Base-by-base conservation (phyloP, 2,888 invertebrate genomes). In the Chydorus sphaericus region DNA sequence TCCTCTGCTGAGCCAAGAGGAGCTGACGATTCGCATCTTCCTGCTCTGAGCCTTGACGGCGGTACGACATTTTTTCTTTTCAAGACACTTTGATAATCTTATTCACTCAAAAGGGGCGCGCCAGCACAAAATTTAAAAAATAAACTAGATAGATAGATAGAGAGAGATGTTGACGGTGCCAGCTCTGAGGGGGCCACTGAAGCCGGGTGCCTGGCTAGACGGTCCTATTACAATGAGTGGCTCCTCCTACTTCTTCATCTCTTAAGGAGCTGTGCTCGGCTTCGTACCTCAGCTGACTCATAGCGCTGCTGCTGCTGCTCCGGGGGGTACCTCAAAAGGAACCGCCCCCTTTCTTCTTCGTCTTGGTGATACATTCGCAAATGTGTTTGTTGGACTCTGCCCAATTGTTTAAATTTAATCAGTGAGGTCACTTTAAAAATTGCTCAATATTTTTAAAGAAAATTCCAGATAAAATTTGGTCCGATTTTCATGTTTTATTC, bases 1-100 rank as follows among this genome's bases (percentile, higher is more conserved):
- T 57, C 48, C 57, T 29, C 54, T 57, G 57, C 54, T 57, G 57
- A 28, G 48, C 23, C 57, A 57, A 44, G 48, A 57, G 30, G 23
- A 36, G 30, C 31, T 55, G 55, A 30, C n/a, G n/a, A n/a, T n/a
- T n/a, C n/a, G 23, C 31, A 18, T 54, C 38, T 23, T 54, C 38
- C 54, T 33, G 26, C n/a, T n/a, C n/a, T n/a, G n/a, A n/a, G n/a
- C n/a, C n/a, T n/a, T n/a, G n/a, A n/a, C n/a, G n/a, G n/a, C n/a
- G n/a, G n/a, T n/a, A n/a, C n/a, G n/a, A n/a, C n/a, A n/a, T n/a
- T n/a, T n/a, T n/a, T n/a, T n/a, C n/a, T n/a, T n/a, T n/a, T n/a
- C n/a, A n/a, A n/a, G n/a, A n/a, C n/a, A n/a, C n/a, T n/a, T n/a
- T n/a, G n/a, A n/a, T n/a, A n/a, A n/a, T n/a, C n/a, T n/a, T n/a